Base-by-base conservation (phyloP, 2,888 invertebrate genomes). In the Balanococcus diminutus region DNA sequence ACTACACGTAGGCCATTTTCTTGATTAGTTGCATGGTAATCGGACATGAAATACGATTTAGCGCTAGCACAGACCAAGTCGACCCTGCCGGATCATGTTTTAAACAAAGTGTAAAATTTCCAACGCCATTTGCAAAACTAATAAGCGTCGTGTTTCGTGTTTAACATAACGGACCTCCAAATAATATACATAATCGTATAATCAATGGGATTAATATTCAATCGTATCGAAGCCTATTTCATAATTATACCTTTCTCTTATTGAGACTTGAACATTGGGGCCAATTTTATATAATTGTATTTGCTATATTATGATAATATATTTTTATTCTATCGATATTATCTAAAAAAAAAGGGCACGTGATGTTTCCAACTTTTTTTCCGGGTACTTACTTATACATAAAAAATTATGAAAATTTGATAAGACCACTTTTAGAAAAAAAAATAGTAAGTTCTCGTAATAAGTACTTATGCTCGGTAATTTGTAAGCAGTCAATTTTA, bases 11-110 rank as follows among this genome's bases (percentile, higher is more conserved):
- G 67, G 28, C 67, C 67, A 67, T 67, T 67, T 67, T 67, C 67
- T 67, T 67, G 67, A 67, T 67, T 67, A 67, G 28, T 67, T 28
- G 67, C 67, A 67, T 14, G 28, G 28, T 67, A 67, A 25, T 28
- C 67, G 16, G 31, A 67, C 67, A 67, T 67, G 67, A 67, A 67
- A 67, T 67, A 28, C 67, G 67, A 67, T 67, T 67, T 67, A 28
- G 28, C 28, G 67, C 67, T 3, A 56, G 22, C 6, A 36, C 36
- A 46, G 46, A 16, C n/a, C n/a, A n/a, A n/a, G n/a, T n/a, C n/a
- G n/a, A n/a, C n/a, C n/a, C n/a, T n/a, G n/a, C 67, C 14, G 67
- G 11, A 67, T 67, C 14, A 14, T 67, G 28, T 67, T 67, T 67
- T 67, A 28, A 67, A 67, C 67, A 61, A 28, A 67, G 67, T 67